Base-by-base conservation (phyloP, 2,113 vertebrate species). In the Arothron firmamentum region DNA sequence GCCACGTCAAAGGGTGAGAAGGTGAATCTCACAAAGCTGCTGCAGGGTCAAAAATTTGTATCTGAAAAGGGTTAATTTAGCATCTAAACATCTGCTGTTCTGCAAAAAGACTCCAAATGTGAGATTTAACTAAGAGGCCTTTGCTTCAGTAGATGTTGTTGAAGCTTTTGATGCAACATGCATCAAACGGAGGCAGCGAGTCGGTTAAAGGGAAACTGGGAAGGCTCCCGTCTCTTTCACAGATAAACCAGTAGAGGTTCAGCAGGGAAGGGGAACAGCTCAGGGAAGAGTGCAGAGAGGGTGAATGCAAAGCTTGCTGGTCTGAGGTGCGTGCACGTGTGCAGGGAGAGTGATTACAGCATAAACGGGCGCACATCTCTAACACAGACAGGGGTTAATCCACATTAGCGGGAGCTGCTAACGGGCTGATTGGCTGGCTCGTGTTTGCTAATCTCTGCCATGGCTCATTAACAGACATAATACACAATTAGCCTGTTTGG, bases 391-490 rank as follows among this genome's bases (percentile, higher is more conserved):
- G 18, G 50, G 28, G 56, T 6, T 3, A 31, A 50, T 69, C 54
- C 60, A 49, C 62, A 34, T 12, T 38, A 23, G 50, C 54, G 56
- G 23, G 20, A 62, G 58, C 70, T 65, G 67, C 60, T 80, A 62
- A 81, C 78, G 71, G 41, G 52, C 53, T 56, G 71, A 85, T 75
- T 74, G 70, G 56, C 79, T 82, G 56, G 76, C 43, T 55, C 63
- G 77, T 79, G 75, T 80, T 71, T 84, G 69, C 66, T 80, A 80
- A 77, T 85, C 84, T 82, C 55, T n/a, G 65, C 56, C 77, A 59
- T 2, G 62, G 65, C 74, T 80, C 81, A 84, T 88, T 88, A 81
- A 62, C 59, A 54, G 1, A 59, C 59, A 62, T 79, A 77, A 81
- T 74, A 64, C 64, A 58, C 77, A 78, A 87, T 89, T 80, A 79